Conservation (phyloP, 2,113 vertebrate species). For the Pica pica region DNA sequence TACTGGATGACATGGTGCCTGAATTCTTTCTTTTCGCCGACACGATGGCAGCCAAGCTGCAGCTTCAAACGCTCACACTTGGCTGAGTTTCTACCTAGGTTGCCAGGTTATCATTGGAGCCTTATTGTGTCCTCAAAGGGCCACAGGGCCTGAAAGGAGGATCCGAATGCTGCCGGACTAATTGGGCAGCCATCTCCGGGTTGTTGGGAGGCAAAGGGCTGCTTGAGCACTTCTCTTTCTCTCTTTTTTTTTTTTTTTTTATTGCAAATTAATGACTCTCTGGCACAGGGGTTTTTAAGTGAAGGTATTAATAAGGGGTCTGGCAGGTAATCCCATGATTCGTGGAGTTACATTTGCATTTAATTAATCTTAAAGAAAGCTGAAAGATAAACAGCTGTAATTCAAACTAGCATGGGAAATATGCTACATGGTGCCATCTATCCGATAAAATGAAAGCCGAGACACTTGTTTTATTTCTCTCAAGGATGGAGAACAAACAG, state of each 20-base stretch:
- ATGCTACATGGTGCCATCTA: conserved; percentile 72
- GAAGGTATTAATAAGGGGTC: conserved; percentile 86
- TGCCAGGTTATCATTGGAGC: conserved; percentile 87
- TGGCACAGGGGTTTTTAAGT: conserved; percentile 78
- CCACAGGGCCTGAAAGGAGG: conserved; percentile 79
- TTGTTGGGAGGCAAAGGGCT: conserved; percentile 76
- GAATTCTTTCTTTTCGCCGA: conserved; percentile 81
- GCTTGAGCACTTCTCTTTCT: conserved; percentile 51
- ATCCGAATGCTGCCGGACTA: conserved; percentile 68
- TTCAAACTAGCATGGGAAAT: conserved; percentile 77
- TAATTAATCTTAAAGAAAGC: conserved; percentile 87
- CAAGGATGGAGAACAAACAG: conserved; percentile 66
- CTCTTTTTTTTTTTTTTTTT: neutral
- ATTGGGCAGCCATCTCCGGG: conserved; percentile 76
- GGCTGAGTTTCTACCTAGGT: conserved; percentile 86
- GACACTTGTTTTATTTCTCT: conserved; percentile 72
- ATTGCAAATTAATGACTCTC: conserved; percentile 80
- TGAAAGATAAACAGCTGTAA: conserved; percentile 88
- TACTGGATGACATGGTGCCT: conserved; percentile 83
- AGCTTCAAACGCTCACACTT: conserved; percentile 84
- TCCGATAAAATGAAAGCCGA: conserved; percentile 73
- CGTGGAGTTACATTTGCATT: conserved; percentile 83
- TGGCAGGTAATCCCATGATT: conserved; percentile 86
- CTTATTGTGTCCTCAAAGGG: conserved; percentile 82
- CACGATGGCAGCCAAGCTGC: conserved; percentile 86